These are phyloP conservation scores for Cynodonichthys magdalenae DNA, from an alignment of 2,797 vertebrate genomes.

Conservation along the genomic window DNA sequence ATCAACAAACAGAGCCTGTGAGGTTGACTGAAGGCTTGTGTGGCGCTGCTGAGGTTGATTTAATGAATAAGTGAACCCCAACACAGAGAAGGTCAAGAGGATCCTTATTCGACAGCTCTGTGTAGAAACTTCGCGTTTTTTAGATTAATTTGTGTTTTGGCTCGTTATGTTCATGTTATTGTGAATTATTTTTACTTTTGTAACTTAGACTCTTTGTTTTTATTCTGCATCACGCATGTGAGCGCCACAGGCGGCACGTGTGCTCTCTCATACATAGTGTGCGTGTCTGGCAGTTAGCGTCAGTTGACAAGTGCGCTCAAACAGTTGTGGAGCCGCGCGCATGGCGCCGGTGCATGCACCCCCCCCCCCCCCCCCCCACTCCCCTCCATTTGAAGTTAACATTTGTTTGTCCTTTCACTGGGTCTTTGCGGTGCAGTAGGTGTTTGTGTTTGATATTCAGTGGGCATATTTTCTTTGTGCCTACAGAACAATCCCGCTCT, in stretches of 20 bases:
- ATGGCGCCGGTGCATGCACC: slow-evolving; percentile 12
- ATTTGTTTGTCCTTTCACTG: slow-evolving; percentile 25
- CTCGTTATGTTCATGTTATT: not conserved
- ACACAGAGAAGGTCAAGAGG: slow-evolving; percentile 49
- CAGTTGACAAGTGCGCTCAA: slow-evolving; percentile 51
- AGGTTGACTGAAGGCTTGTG: slow-evolving; percentile 16
- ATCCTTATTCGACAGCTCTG: slow-evolving; percentile 26
- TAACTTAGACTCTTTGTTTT: not conserved
- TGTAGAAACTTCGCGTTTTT: not conserved
- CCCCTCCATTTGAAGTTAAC: slow-evolving; percentile 10
- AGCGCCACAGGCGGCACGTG: slow-evolving; percentile 21
- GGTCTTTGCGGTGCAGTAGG: slow-evolving; percentile 15
- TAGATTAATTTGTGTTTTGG: not conserved
- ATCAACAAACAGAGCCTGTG: slow-evolving; percentile 56
- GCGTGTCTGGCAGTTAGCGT: slow-evolving; percentile 43
- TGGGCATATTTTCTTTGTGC: slow-evolving; percentile 35
- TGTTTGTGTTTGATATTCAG: slow-evolving; percentile 57
- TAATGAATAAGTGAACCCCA: slow-evolving; percentile 53
- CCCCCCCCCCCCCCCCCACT: too few relatives aligned
- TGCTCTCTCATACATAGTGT: slow-evolving; percentile 37
- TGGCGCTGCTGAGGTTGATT: slow-evolving; percentile 48
- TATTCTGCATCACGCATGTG: not conserved
- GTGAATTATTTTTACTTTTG: not conserved
- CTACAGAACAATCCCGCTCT: slow-evolving; percentile 44
- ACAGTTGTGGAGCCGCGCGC: slow-evolving; percentile 23